Evolutionary conservation across 2,797 vertebrate genomes (phyloP).

Genomic region (Gymnopithys bicolor): DNA sequence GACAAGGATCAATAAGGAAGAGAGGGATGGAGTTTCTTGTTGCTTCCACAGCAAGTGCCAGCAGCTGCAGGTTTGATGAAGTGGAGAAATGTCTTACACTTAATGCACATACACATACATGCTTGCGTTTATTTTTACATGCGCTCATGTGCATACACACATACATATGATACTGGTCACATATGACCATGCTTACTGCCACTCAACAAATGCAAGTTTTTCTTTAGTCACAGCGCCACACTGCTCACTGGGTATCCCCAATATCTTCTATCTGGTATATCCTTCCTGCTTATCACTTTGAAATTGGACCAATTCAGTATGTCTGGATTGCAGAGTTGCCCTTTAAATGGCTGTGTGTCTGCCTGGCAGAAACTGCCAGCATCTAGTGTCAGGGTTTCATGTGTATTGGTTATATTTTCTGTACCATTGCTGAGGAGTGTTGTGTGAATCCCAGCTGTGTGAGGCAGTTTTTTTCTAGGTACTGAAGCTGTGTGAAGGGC

Average conservation of each 20-base stretch:
- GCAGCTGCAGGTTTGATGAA: background rate
- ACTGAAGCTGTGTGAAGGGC: background rate
- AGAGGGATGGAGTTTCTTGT: background rate
- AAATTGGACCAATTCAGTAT: background rate
- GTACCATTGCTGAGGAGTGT: background rate
- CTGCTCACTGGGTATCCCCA: fast-evolving
- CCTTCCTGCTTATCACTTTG: background rate
- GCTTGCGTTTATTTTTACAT: background rate
- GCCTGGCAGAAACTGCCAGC: background rate
- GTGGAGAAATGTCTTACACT: background rate
- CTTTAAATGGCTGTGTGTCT: background rate
- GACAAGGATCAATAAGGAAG: background rate
- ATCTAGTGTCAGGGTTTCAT: background rate
- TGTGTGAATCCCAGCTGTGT: background rate
- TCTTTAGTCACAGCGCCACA: background rate
- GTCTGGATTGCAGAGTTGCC: background rate
- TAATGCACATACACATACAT: background rate
- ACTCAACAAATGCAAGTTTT: background rate
- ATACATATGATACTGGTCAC: background rate
- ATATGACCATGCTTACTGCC: background rate
- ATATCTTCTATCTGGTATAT: background rate
- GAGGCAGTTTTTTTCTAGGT: background rate
- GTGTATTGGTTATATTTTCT: background rate
- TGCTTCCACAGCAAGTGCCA: background rate
- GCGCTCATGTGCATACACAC: background rate